Evolutionary conservation across 1,140 invertebrate species (phyloP).

Genomic region (Drosophila lowei): DNA sequence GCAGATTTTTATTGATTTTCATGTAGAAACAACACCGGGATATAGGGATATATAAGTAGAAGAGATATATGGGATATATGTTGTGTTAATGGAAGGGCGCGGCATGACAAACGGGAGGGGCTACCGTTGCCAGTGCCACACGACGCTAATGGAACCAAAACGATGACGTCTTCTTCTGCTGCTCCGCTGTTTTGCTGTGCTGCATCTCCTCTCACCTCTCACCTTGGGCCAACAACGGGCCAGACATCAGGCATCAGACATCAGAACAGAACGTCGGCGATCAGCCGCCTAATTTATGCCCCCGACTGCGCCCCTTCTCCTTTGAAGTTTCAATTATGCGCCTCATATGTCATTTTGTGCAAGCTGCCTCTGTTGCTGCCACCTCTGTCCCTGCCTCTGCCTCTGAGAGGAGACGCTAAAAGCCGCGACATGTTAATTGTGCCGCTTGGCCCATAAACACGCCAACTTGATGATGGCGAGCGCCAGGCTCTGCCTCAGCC

Average conservation of each 20-base stretch:
- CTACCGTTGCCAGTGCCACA: constrained; percentile 63
- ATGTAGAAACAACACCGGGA: constrained; percentile 63
- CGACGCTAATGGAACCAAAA: constrained; percentile 74
- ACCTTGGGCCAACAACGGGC: not conserved
- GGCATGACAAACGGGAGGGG: constrained; percentile 48
- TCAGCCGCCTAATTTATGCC: constrained; percentile 78
- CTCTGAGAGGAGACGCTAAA: constrained; percentile 62
- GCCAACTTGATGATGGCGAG: constrained; percentile 81
- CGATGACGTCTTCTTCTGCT: constrained; percentile 40
- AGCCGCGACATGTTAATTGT: constrained; percentile 83
- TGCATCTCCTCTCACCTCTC: constrained; percentile 33
- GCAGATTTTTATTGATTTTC: constrained; percentile 72
- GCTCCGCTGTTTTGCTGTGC: constrained; percentile 1
- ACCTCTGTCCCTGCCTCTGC: constrained; percentile 12
- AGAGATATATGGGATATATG: constrained; percentile 25
- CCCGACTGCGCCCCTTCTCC: constrained; percentile 67
- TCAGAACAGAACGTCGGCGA: constrained; percentile 40
- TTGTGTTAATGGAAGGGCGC: constrained; percentile 77
- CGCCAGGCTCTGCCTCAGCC: constrained; percentile 65
- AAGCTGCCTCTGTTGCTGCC: constrained; percentile 40
- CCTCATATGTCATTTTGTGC: constrained; percentile 82
- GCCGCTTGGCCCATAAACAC: constrained; percentile 81
- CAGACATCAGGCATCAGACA: constrained; percentile 8
- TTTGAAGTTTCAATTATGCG: constrained; percentile 83
- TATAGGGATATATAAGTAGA: constrained; percentile 19